phyloP scores from a whole-genome alignment of 37 sponge, comb jelly and placozoan genomes.

The Cliona cf. orientalis region DNA sequence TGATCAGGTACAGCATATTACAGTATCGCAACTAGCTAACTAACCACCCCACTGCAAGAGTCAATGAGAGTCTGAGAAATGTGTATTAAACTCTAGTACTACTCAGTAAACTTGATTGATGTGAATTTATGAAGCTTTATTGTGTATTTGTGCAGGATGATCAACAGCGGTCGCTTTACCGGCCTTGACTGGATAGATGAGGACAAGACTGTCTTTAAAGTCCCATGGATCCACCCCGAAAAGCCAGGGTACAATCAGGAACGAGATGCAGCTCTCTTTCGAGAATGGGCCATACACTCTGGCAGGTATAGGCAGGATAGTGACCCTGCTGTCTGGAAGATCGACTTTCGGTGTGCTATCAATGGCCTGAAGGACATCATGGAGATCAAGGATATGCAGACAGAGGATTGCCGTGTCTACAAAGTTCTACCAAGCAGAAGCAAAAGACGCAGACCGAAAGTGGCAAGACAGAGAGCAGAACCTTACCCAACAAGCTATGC shows the following conservation, averaged over 20 bases:
- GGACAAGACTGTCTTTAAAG: slow-evolving; percentile 77
- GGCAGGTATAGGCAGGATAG: slow-evolving; percentile 66
- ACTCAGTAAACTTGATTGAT: too few relatives aligned
- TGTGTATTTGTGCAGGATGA: slow-evolving; percentile 28
- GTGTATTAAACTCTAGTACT: too few relatives aligned
- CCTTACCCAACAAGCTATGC: slow-evolving; percentile 18
- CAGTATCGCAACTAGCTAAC: neutral
- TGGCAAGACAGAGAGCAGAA: neutral
- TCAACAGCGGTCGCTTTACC: slow-evolving; percentile 65
- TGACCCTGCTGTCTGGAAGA: slow-evolving; percentile 92
- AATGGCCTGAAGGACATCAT: slow-evolving; percentile 92
- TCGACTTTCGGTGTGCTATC: slow-evolving; percentile 93
- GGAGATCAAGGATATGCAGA: slow-evolving; percentile 81
- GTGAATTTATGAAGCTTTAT: neutral
- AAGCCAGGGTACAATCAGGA: slow-evolving; percentile 82
- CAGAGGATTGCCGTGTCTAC: slow-evolving; percentile 80
- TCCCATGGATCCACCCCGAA: slow-evolving; percentile 97
- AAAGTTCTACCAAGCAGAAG: slow-evolving; percentile 56
- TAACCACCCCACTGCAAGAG: too few relatives aligned
- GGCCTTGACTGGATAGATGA: slow-evolving; percentile 87
- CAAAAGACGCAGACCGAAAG: neutral
- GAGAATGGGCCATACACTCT: slow-evolving; percentile 93
- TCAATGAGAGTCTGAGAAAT: too few relatives aligned
- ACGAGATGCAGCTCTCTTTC: slow-evolving; percentile 90
- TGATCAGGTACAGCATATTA: slow-evolving; percentile 52